Conservation (phyloP, 1,140 invertebrate genomes). For the silkworm (Bombyx mori) region ASM3026992v2 NC_085121.1:1954501-1955000, state of each 20-base stretch:
- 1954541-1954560: conserved; percentile 59
- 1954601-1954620: conserved; percentile 96
- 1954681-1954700: conserved; percentile 96
- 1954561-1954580: conserved; percentile 95
- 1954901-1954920: conserved; percentile 72
- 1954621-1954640: conserved; percentile 74
- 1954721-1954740: conserved; percentile 94
- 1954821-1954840: conserved; percentile 98
- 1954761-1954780: no score
- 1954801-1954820: conserved; percentile 95
- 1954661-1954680: conserved; percentile 59
- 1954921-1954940: conserved; percentile 95
- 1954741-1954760: conserved; percentile 74
- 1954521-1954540: no score
- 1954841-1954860: conserved; percentile 93
- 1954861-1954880: conserved; percentile 74
- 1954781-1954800: conserved; percentile 67
- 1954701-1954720: conserved; percentile 96
- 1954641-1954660: no score
- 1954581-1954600: conserved; percentile 96
- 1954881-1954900: no score
- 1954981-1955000: conserved; percentile 72
- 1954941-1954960: conserved; percentile 96
- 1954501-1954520: conserved; percentile 77
- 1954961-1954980: conserved; percentile 93